These are phyloP conservation scores for Morus bassanus DNA, from an alignment of 2,797 vertebrate species.

Conservation along the genomic window DNA sequence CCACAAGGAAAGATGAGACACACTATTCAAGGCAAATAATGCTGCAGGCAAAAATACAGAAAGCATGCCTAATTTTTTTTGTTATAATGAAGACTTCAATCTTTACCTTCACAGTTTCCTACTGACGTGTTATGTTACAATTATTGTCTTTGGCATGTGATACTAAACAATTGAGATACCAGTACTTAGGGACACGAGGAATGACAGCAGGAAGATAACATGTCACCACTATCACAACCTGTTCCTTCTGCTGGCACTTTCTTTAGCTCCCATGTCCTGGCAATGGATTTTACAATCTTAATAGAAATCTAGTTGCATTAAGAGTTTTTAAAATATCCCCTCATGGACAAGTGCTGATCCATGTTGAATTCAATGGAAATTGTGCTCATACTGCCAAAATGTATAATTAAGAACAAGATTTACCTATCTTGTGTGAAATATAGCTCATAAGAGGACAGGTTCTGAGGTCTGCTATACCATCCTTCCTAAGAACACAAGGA, in stretches of 20 bases:
- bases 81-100: background rate
- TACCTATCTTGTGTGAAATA: background rate
- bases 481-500: background rate
- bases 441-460: background rate
- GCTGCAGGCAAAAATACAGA: background rate
- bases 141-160: background rate
- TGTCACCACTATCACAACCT: background rate
- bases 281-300: background rate
- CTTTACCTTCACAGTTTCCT: background rate
- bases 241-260: background rate
- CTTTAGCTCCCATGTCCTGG: background rate
- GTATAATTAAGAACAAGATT: background rate
- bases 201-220: background rate
- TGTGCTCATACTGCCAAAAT: background rate
- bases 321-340: background rate
- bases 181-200: background rate
- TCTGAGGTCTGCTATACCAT: background rate
- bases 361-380: background rate
- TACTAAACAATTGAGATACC: background rate
- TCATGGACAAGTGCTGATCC: background rate
- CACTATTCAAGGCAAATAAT: background rate
- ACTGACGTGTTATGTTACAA: background rate
- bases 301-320: background rate
- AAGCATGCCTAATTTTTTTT: background rate
- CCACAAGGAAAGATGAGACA: background rate